Evolutionary conservation across 1,140 invertebrate species (phyloP), one percentile per base, ranked within the genome.

Genomic region (Zaprionus vittiger): DNA sequence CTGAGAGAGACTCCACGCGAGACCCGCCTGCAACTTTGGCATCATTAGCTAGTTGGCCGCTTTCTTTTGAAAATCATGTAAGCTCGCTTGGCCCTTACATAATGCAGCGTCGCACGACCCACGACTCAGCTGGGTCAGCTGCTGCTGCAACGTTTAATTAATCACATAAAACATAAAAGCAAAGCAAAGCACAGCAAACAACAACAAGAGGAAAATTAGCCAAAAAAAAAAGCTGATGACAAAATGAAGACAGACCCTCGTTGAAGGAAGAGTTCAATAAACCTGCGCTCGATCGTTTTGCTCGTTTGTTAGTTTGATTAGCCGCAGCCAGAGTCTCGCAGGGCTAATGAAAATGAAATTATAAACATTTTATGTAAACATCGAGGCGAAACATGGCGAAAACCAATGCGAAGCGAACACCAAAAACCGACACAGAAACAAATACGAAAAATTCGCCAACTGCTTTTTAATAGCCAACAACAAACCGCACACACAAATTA

Each of bases 281-380:
- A 86, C 83, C 72, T 72, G 15, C 41, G 38, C 57, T 17, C 41
- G 38, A 47, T 17, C n/a, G 22, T 38, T 41, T 26, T 47, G 31
- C 24, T 66, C 17, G 64, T 44, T 69, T 64, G 52, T n/a, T 64
- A 20, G 26, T 68, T 54, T 74, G 71, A 60, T 68, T 65, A 67
- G 65, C 72, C 73, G 69, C 77, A 73, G 6, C 61, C 28, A 17
- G 41, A 11, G 41, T 47, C 41, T n/a, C 6, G 41, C 41, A 47
- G 73, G 79, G 77, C 83, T 90, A 90, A 89, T 90, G 65, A 89
- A 87, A 89, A 89, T 74, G 75, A 89, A 90, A 89, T 89, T 89
- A 84, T 81, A 85, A 85, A 77, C 79, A 90, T 77, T 90, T 90
- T 90, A 89, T 90, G 80, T 85, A 89, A 85, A 89, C 77, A 85